Base-by-base conservation (phyloP, 2,113 vertebrate species). In the Benitochromis conjunctus region DNA sequence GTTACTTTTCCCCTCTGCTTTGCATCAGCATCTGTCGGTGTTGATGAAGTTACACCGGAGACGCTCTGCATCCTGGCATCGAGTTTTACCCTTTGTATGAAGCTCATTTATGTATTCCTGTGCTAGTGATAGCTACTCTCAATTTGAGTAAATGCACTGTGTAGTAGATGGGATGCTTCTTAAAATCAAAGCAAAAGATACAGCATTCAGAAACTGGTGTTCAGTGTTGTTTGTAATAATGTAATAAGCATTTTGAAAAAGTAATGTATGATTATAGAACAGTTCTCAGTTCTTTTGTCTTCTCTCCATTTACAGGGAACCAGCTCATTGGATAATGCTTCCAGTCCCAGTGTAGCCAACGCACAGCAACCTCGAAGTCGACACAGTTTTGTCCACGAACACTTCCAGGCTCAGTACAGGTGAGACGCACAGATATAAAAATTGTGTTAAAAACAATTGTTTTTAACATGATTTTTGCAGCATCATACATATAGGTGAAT, bases 351-450 rank as follows among this genome's bases (percentile, higher is more conserved):
- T 34, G 71, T 81, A 4, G 80, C 88, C 0, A 79, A 91, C 3
- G 3, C 88, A 11, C 95, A 87, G 46, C 94, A 94, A 85, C 90
- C 96, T 84, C 55, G 91, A 88, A 83, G 38, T 4, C 95, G 95
- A 16, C 97, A 97, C 88, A 99, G 98, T 92, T 99, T 99, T 13
- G 98, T 99, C 66, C 97, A 98, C 89, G 98, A 97, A 87, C 98
- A 98, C 93, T 99, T 99, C 92, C 98, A 99, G 94, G 98, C 98
- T 1, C 98, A 99, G 91, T 99, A 99, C 95, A 98, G 98, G 98
- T 98, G 92, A 96, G 96, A 86, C 3, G 19, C 26, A 36, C 2
- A 21, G 2, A 81, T 24, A 34, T 26, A 24, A 64, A 60, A 18
- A 11, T n/a, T 41, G 41, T 1, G 29, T 21, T 51, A 12, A n/a